Evolutionary conservation across 2,113 vertebrate genomes (phyloP), one percentile per base, ranked within the genome.

Genomic region (Sakesphorus luctuosus): DNA sequence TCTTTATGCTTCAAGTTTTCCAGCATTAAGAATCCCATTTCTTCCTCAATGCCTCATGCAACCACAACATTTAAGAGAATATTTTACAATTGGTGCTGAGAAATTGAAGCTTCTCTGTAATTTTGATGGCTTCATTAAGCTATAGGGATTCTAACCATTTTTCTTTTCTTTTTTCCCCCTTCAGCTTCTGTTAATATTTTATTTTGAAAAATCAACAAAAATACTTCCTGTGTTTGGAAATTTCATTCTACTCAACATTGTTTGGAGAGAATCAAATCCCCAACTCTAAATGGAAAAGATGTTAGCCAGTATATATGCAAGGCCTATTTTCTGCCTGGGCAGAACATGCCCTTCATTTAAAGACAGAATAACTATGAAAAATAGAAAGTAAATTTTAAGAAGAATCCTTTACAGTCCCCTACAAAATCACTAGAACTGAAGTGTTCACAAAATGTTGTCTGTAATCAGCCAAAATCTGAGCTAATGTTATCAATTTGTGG

Each of bases 341-440:
- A 92, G 47, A 90, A 77, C 36, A 35, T 67, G 72, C 33, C 50
- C 53, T 94, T 96, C 72, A 90, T 96, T 92, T 87, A 89, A 83
- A 91, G 72, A 56, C 52, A 66, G 36, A 94, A 58, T 76, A 56
- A 66, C 13, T 40, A 38, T 50, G 38, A 83, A 43, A 52, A 72
- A 77, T 1, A 58, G 40, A 88, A 93, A 91, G 47, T 20, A 87
- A 52, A 90, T n/a, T 92, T 96, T 56, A 63, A 82, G 46, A 77
- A 79, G 75, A 61, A 84, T 5, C 23, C 26, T 83, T 93, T 90
- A 59, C 35, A 83, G 35, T 43, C 6, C 11, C n/a, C 29, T 17
- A 29, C 80, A 83, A 83, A 93, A 76, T 82, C 43, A 62, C 40
- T 69, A 38, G 36, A 82, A 89, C 9, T 53, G 26, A 78, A 91